Conservation (phyloP, 1,140 invertebrate genomes). For the Zeugodacus cucurbitae region DNA sequence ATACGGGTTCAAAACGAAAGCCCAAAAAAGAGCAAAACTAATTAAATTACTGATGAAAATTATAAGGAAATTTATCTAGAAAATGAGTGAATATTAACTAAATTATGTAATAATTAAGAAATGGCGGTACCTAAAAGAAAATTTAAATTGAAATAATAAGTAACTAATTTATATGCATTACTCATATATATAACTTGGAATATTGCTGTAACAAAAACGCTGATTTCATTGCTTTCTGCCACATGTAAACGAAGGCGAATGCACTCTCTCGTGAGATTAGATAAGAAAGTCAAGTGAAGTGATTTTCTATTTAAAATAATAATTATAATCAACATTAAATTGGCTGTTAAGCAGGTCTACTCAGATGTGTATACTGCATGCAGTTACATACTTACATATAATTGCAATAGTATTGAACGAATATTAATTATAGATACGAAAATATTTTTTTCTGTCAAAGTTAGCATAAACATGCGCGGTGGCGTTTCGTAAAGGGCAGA, state of each 20-base stretch:
- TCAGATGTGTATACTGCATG: neutral
- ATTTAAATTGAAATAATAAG: neutral
- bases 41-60: constrained; percentile 12
- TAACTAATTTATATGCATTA: neutral
- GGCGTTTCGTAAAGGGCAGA: neutral
- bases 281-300: neutral
- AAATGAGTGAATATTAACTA: constrained; percentile 17
- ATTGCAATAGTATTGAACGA: neutral
- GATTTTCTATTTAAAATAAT: neutral
- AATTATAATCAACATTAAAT: neutral
- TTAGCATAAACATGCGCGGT: neutral
- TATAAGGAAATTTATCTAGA: constrained; percentile 26
- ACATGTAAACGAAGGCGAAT: neutral
- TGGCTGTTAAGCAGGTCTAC: neutral
- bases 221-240: neutral
- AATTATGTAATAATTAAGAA: constrained; percentile 27
- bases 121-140: neutral
- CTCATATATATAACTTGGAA: neutral
- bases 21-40: constrained; percentile 20
- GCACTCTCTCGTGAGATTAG: neutral
- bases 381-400: neutral
- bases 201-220: neutral
- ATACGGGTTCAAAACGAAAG: neutral
- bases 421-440: neutral
- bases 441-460: neutral